phyloP scores from a whole-genome alignment of 2,113 vertebrate species.

The Psilopogon haemacephalus region DNA sequence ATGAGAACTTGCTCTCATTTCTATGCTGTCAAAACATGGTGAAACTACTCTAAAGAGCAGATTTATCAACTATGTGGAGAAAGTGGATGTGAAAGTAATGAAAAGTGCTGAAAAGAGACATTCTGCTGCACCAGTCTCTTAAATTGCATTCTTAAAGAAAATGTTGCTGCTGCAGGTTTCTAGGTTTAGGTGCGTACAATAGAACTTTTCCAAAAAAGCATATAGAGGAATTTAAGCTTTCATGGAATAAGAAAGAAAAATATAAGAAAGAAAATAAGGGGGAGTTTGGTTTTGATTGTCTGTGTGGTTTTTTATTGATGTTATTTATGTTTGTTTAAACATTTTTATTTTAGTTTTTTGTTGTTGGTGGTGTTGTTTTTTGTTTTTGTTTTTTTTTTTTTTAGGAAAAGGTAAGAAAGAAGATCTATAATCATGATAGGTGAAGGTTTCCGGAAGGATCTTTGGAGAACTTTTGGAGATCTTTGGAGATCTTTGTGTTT shows the following conservation, averaged over 20 bases:
- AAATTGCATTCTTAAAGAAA: background rate
- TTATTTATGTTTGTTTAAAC: no score
- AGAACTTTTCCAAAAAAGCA: background rate
- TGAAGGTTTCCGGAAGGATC: background rate
- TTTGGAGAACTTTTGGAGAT: accelerated
- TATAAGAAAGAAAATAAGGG: background rate
- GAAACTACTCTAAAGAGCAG: background rate
- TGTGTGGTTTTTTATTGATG: no score
- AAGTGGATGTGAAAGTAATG: background rate
- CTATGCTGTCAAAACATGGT: background rate
- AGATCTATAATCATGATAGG: background rate
- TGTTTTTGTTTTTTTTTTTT: no score
- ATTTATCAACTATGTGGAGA: background rate
- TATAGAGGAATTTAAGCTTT: background rate
- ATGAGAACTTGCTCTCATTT: background rate
- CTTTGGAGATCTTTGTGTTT: background rate
- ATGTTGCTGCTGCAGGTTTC: background rate
- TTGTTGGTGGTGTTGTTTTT: no score
- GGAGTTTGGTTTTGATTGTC: no score
- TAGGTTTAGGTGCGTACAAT: background rate
- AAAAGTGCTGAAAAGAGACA: background rate
- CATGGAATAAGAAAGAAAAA: background rate
- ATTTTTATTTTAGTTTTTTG: no score
- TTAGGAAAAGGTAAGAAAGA: background rate
- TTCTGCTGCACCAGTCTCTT: background rate